Evolutionary conservation across 1,140 invertebrate genomes (phyloP), one percentile per base, ranked within the genome.

Genomic region (Eupristina koningsbergeri): DNA sequence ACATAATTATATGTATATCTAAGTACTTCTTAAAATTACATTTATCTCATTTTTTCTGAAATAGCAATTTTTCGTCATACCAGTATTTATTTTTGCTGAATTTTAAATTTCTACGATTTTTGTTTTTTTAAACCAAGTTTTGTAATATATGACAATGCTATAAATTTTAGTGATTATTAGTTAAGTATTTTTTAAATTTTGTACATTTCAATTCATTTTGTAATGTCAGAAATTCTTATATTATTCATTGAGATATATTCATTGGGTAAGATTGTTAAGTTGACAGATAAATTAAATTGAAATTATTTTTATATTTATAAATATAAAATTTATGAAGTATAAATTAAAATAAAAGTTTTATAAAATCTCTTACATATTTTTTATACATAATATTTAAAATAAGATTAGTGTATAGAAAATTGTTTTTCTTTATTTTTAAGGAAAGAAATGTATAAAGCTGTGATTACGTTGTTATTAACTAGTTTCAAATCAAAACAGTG

Each of bases 361-460:
- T 17, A 19, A 29, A 50, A 45, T 29, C 34, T n/a, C 31, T 29
- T 13, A 41, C 13, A 2, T 45, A 47, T 45, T 17, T 73, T 29
- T 47, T 19, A 6, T 34, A 34, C 50, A 50, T 31, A 13, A 50
- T 29, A 11, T 11, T 26, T 11, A n/a, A 11, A 61, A 39, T 17
- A n/a, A 45, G 13, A 5, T 3, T 26, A 53, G 53, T 58, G 26
- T 6, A 58, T 26, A 22, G 6, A 22, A 58, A 58, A 6, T 58
- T 58, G 29, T n/a, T 36, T 29, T 41, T 58, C 2, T 34, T 34
- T 34, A 6, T 3, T 64, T 31, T 50, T 76, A 47, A 13, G 8
- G 15, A 6, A 34, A 80, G n/a, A 69, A 80, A 80, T 80, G 78
- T 36, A 69, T 36, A 41, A 45, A 26, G 0, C 29, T 39, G 31